Evolutionary conservation across 2,113 vertebrate genomes (phyloP).

Genomic region (Rousettus leschenaultii): DNA sequence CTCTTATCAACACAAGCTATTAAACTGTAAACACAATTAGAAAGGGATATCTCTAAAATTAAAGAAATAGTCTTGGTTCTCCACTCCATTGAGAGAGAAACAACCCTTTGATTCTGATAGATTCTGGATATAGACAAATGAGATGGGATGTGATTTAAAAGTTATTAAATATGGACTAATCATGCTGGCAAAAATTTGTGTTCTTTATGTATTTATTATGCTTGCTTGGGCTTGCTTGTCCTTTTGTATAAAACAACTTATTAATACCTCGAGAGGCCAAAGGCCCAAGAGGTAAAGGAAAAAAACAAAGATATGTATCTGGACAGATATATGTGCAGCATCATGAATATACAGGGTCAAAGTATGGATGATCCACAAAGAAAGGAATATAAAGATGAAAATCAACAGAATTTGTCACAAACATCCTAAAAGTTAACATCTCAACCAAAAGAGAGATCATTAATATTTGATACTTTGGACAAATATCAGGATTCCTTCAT

Average conservation of each 20-base stretch:
- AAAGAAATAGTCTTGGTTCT: neutral
- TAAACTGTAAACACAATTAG: neutral
- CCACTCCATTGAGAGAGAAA: neutral
- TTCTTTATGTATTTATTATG: neutral
- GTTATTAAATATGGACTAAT: neutral
- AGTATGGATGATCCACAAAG: neutral
- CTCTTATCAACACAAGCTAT: neutral
- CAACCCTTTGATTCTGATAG: neutral
- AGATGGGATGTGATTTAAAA: neutral
- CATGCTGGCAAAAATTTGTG: neutral
- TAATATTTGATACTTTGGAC: neutral
- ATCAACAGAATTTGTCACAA: neutral
- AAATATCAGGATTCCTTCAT: neutral
- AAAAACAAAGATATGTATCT: neutral
- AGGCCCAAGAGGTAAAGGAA: neutral
- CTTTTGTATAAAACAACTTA: neutral
- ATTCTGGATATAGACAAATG: neutral
- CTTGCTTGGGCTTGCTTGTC: neutral
- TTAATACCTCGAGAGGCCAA: neutral
- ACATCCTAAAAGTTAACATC: neutral
- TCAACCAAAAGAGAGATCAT: neutral
- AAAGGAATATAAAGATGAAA: neutral
- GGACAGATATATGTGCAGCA: neutral
- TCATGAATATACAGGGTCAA: neutral
- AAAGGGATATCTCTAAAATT: neutral